phyloP scores from a whole-genome alignment of 2,888 invertebrate genomes.

The Chaitophorus viminalis region DNA sequence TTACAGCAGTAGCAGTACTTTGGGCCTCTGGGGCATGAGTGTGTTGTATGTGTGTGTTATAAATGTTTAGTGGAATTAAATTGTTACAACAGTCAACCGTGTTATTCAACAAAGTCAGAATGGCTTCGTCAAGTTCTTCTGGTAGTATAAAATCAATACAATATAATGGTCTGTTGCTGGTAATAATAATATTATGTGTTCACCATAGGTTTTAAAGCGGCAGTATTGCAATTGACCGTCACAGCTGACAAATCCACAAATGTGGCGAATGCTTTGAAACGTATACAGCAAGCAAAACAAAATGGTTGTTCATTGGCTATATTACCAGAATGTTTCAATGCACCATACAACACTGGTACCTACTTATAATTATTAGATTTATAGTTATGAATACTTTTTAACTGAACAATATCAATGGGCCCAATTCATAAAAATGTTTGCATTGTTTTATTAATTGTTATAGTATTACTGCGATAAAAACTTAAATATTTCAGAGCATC shows the following conservation, averaged over 20 bases:
- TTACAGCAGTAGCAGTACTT: not conserved
- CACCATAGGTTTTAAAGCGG: conserved; percentile 75
- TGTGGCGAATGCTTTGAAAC: conserved; percentile 76
- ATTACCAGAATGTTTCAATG: conserved; percentile 91
- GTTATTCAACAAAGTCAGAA: not conserved
- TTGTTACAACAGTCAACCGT: conserved; percentile 8
- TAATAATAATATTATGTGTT: not conserved
- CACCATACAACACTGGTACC: conserved; percentile 87
- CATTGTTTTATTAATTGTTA: too few relatives aligned
- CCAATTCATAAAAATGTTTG: too few relatives aligned
- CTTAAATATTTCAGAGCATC: too few relatives aligned
- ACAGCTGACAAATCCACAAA: conserved; percentile 80
- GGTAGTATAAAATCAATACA: not conserved
- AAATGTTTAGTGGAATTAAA: conserved; percentile 6
- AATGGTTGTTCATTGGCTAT: conserved; percentile 74
- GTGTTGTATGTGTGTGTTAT: not conserved
- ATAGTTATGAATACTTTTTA: too few relatives aligned
- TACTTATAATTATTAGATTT: too few relatives aligned
- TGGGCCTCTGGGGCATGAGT: not conserved
- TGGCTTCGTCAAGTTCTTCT: not conserved
- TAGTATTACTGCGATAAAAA: too few relatives aligned
- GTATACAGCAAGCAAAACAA: conserved; percentile 78
- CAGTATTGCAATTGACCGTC: conserved; percentile 84
- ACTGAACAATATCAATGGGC: too few relatives aligned
- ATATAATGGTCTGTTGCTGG: not conserved